Evolutionary conservation across 1,140 invertebrate species (phyloP), one percentile per base, ranked within the genome.

Genomic region (Drosophila cardini): DNA sequence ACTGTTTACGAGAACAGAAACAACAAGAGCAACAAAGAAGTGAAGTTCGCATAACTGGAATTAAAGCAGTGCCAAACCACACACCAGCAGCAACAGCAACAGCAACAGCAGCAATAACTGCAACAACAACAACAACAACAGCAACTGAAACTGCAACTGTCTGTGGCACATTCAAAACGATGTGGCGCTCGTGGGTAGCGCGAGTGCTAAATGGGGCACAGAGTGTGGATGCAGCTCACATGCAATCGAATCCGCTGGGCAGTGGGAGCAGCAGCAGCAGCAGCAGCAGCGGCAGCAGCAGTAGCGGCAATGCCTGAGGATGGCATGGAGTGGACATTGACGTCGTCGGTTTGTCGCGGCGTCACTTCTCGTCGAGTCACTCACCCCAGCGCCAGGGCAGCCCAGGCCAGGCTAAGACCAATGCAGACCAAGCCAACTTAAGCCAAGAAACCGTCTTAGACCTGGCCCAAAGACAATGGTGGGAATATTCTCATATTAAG

Each of bases 401-500:
- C 11, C 38, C 16, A n/a, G 38, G 50, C 34, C 26, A 13, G 7
- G 40, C 8, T 48, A 42, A 52, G 42, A 40, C 26, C 43, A 45
- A 16, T 45, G 15, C 21, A 34, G 50, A n/a, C 50, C 50, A 52
- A 30, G 13, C 26, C 48, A 50, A 8, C 48, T n/a, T 16, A 18
- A 18, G 5, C 38, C 38, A 45, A 10, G 16, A 3, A 26, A 8
- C 13, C 43, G 21, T 4, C 21, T n/a, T 7, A 55, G 34, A 11
- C 52, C 15, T 40, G 43, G 16, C 50, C 46, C 65, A 69, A 72
- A 87, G 72, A 91, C 90, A 91, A 91, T 91, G 87, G 90, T 91
- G 90, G 87, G 90, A 91, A 91, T 86, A 86, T 91, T 91, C 90
- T 91, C 90, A 91, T 91, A 90, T 90, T 90, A 90, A 83, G 83